Evolutionary conservation across 53 echinoderm and acorn worm genomes (phyloP), one percentile per base, ranked within the genome.

Genomic region (Patiria pectinifera): DNA sequence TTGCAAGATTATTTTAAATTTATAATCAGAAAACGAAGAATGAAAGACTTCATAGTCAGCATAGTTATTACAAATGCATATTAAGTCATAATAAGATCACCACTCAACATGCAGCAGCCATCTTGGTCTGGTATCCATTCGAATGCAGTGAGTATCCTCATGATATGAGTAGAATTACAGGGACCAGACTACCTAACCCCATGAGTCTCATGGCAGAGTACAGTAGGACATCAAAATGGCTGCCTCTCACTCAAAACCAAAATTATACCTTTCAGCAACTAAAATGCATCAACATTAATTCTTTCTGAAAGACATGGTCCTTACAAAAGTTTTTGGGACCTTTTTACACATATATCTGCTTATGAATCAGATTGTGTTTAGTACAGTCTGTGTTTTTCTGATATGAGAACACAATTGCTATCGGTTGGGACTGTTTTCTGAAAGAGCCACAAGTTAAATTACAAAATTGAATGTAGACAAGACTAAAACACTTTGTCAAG

Each of bases 41-140:
- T 74, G 74, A 74, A 74, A 74, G 74, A 74, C 74, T 10, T 74
- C 74, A 23, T 74, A 18, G 74, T 74, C 74, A 74, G 74, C 74
- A 74, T 74, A 74, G 74, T 74, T 23, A 6, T n/a, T 74, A 69
- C 74, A 18, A 74, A 74, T 74, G 74, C 74, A 74, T 74, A 74
- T 0, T 35, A 69, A 74, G 66, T 66, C 66, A 66, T 66, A 66
- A 66, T 66, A 66, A 4, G 4, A 74, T 22, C 24, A 23, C 11
- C 74, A 23, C 19, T 74, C 74, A 74, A 23, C 74, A 74, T 21
- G 21, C 74, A 74, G 74, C 18, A 23, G 74, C 74, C 74, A 74
- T 74, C 24, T 74, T 74, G 22, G 74, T 74, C 74, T 74, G 22
- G 74, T 74, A 0, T 24, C 74, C 14, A 23, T n/a, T 21, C 9